Evolutionary conservation across 53 echinoderm and acorn worm species (phyloP), one percentile per base, ranked within the genome.

Genomic region (Stichopus horrens): DNA sequence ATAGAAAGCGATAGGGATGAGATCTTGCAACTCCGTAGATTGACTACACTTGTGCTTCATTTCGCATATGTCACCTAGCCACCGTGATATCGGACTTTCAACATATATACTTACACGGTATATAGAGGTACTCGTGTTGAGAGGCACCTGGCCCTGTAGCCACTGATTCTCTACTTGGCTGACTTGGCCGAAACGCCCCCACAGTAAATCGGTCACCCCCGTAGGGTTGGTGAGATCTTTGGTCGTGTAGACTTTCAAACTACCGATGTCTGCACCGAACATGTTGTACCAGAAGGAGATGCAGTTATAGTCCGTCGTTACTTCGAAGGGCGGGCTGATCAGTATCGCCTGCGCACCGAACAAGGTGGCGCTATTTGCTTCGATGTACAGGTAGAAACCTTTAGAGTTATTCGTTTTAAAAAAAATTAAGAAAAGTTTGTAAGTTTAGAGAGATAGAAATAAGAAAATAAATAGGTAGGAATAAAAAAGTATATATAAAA

Each of bases 261-360:
- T 87, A 2, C 87, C 87, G 18, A 87, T 75, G 55, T 87, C 92
- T 9, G 58, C 82, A 6, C 94, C 94, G 74, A 76, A 92, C 94
- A 94, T 94, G 60, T 92, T 92, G 77, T 94, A 94, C 92, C 92
- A 94, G 86, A 92, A 94, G 0, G 53, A 18, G 73, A 94, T 84
- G 37, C 94, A 94, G 11, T 88, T 67, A 18, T 89, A 57, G 75
- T 74, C 9, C 7, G 9, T 3, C n/a, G 23, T n/a, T 5, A 16
- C 77, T 52, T 76, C 76, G 65, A 86, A 74, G 16, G 73, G 86
- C 7, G 76, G 57, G 37, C 76, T 90, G 19, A 75, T 20, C 21
- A 90, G 5, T 16, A 90, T 58, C n/a, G 65, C 86, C 5, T 59
- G 56, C 10, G 53, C 58, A 4, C 78, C 77, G 51, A 60, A 88